phyloP scores from a whole-genome alignment of 2,888 invertebrate species.

The Metellina segmentata region DNA sequence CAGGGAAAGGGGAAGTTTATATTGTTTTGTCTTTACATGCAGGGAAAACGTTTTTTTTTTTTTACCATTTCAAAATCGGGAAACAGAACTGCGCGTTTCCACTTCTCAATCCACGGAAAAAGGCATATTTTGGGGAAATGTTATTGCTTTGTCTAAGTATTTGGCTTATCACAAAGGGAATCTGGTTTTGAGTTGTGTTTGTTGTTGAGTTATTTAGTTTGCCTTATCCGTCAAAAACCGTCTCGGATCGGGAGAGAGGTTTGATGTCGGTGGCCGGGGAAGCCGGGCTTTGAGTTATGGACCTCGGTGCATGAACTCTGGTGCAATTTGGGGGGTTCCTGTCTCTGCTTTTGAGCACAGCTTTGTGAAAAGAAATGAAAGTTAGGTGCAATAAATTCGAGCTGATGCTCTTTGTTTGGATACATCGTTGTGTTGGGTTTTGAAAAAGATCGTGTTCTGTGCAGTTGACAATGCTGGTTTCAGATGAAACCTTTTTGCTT shows the following conservation, averaged over 20 bases:
- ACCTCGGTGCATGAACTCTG: background rate
- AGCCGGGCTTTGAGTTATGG: background rate
- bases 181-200: background rate
- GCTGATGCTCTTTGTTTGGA: no score
- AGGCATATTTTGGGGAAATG: background rate
- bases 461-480: no score
- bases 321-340: background rate
- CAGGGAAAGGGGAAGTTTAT: background rate
- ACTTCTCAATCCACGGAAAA: background rate
- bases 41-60: background rate
- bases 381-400: no score
- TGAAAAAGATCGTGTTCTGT: no score
- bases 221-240: background rate
- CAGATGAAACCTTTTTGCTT: no score
- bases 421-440: no score
- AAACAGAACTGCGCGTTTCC: no score
- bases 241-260: background rate
- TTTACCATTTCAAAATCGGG: no score
- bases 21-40: background rate
- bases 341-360: no score
- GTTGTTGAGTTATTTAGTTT: background rate
- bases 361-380: no score
- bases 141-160: background rate
- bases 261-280: background rate
- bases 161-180: conserved; percentile 1